Evolutionary conservation across 2,797 vertebrate species (phyloP).

Genomic region (Acrocephalus scirpaceus): DNA sequence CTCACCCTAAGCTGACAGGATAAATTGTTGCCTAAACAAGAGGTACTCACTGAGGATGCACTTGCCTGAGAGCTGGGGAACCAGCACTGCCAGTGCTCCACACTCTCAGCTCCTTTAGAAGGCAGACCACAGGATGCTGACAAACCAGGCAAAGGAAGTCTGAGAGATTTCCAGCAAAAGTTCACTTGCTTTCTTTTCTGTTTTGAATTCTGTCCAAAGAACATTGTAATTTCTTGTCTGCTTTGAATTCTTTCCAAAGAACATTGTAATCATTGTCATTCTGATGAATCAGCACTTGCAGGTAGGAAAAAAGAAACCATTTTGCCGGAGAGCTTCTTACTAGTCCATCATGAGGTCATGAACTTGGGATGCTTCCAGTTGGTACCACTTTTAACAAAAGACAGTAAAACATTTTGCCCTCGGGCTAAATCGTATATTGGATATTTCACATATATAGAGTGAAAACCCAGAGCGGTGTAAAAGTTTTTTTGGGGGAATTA

Average conservation of each 20-base stretch:
- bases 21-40: not conserved
- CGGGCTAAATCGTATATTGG: not conserved
- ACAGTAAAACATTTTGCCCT: not conserved
- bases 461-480: not conserved
- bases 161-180: not conserved
- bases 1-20: too few relatives aligned
- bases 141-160: not conserved
- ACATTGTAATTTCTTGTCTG: not conserved
- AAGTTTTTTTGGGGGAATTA: not conserved
- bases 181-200: not conserved
- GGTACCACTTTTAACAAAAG: not conserved
- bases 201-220: not conserved
- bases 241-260: not conserved
- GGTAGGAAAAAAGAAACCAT: not conserved
- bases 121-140: not conserved
- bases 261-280: not conserved
- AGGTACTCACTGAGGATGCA: not conserved
- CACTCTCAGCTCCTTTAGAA: not conserved
- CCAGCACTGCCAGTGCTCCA: not conserved
- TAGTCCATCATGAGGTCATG: not conserved
- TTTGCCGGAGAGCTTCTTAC: not conserved
- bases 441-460: not conserved
- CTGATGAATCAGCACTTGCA: not conserved
- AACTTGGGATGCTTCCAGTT: not conserved
- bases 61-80: not conserved